These are phyloP conservation scores for Leptinotarsa peninsularis DNA, from an alignment of 2,888 invertebrate species.

Conservation along the genomic window DNA sequence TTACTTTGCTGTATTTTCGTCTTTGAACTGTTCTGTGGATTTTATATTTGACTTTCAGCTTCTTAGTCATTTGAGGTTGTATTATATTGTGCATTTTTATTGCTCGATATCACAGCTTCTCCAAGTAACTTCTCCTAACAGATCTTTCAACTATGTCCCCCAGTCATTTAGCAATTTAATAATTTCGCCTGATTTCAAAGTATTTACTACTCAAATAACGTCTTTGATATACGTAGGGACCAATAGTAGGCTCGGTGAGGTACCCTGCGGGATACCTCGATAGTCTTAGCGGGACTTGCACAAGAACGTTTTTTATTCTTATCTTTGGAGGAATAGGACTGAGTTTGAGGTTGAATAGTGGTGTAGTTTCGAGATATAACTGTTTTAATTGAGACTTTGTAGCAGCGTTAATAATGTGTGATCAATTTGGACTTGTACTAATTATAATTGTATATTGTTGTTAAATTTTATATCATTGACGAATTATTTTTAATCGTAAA, in stretches of 20 bases:
- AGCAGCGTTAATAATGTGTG: conserved; percentile 7
- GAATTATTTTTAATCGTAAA: conserved; percentile 8
- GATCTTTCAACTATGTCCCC: neutral
- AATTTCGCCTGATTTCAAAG: conserved; percentile 8
- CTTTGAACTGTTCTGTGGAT: conserved; percentile 1
- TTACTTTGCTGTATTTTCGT: neutral
- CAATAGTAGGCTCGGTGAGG: conserved; percentile 6
- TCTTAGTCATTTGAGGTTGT: neutral
- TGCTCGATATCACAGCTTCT: neutral
- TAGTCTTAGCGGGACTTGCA: neutral
- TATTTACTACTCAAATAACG: neutral
- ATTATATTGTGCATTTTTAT: neutral
- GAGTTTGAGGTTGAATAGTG: neutral
- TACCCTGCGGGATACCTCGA: neutral
- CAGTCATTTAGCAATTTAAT: neutral
- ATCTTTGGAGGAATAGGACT: neutral
- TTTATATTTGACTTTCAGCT: neutral
- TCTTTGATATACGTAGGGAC: conserved; percentile 15
- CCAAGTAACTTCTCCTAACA: neutral
- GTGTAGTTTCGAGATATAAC: neutral
- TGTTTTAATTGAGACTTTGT: conserved; percentile 1
- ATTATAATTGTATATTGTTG: conserved; percentile 12
- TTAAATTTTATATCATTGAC: conserved; percentile 11
- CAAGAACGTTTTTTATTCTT: neutral
- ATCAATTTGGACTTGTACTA: conserved; percentile 15